phyloP scores from a whole-genome alignment of 2,797 vertebrate species.

The Streptopelia turtur region DNA sequence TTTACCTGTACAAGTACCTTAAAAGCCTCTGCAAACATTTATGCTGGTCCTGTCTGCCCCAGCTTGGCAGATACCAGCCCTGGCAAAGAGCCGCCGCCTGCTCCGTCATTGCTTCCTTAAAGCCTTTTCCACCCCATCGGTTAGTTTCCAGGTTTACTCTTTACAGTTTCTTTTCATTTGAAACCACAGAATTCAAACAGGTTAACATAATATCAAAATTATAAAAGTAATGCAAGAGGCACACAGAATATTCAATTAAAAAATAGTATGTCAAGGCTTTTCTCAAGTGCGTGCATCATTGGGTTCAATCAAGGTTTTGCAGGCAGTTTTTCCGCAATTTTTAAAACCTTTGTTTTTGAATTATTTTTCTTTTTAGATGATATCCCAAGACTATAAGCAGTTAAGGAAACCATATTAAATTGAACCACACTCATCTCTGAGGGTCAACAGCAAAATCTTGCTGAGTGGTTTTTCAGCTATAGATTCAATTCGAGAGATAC shows the following conservation, averaged over 20 bases:
- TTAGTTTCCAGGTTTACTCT: not conserved
- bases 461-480: not conserved
- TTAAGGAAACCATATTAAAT: not conserved
- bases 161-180: not conserved
- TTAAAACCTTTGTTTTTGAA: not conserved
- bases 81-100: not conserved
- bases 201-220: not conserved
- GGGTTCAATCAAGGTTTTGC: not conserved
- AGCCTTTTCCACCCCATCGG: not conserved
- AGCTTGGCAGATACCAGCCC: not conserved
- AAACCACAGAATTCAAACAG: not conserved
- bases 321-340: not conserved
- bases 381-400: not conserved
- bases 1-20: not conserved
- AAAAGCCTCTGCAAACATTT: not conserved
- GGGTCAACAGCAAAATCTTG: not conserved
- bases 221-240: not conserved
- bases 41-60: not conserved
- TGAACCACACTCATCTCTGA: not conserved
- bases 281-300: not conserved
- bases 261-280: not conserved
- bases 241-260: not conserved
- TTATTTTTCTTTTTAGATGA: not conserved
- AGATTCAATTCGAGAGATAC: not conserved
- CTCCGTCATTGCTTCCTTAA: not conserved